These are phyloP conservation scores for Acanthosepion lycidas DNA, from an alignment of 2,888 invertebrate genomes.

Conservation along the genomic window DNA sequence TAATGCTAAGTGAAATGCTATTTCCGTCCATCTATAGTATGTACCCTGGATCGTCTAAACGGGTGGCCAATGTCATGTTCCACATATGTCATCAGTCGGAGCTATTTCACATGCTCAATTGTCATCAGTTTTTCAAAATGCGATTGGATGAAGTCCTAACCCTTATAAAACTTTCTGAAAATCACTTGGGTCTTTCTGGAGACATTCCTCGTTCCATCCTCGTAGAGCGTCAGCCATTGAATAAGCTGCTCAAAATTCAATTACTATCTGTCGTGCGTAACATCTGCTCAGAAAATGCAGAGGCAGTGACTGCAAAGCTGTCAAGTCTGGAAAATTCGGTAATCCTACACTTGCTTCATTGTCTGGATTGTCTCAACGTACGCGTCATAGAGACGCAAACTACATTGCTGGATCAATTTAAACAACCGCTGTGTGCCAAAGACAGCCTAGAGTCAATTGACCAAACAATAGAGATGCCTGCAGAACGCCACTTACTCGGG, in stretches of 20 bases:
- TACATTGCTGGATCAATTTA: background rate
- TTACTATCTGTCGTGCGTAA: background rate
- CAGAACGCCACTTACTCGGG: constrained; percentile 24
- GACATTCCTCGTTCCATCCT: background rate
- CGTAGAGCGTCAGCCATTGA: background rate
- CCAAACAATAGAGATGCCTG: background rate
- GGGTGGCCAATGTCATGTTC: background rate
- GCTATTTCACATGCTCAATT: constrained; percentile 14
- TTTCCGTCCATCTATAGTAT: background rate
- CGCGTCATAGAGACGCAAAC: background rate
- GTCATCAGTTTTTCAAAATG: constrained; percentile 15
- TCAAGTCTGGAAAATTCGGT: background rate
- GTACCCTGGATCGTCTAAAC: background rate
- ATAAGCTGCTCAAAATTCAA: background rate
- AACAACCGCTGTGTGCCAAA: background rate
- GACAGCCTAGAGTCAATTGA: background rate
- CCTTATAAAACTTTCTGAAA: background rate
- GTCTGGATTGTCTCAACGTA: background rate
- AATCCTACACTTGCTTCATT: background rate
- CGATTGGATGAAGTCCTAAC: constrained; percentile 34
- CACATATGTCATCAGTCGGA: background rate
- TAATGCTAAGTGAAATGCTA: background rate
- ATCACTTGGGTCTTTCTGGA: too few relatives aligned
- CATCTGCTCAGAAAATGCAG: background rate
- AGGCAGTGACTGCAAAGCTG: background rate